These are phyloP conservation scores for Caenorhabditis afra DNA, from an alignment of 2,888 invertebrate genomes.

Conservation along the genomic window DNA sequence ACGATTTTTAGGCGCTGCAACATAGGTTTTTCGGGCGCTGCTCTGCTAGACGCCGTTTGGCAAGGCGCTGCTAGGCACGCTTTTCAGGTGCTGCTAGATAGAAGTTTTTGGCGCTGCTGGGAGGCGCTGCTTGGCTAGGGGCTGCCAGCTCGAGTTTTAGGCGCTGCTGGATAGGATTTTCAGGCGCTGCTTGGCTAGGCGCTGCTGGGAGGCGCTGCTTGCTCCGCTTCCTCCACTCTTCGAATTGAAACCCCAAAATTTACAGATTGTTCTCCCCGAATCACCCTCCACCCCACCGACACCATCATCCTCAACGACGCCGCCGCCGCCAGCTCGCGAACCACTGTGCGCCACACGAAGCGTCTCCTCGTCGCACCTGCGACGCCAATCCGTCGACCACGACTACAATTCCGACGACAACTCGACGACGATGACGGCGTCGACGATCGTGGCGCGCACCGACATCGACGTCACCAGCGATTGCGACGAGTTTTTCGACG, in stretches of 20 bases:
- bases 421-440: conserved; percentile 55
- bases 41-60: too few species aligned
- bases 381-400: conserved; percentile 26
- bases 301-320: conserved; percentile 16
- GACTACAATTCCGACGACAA: conserved; percentile 55
- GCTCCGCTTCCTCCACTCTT: too few species aligned
- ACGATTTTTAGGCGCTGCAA: too few species aligned
- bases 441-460: conserved; percentile 26
- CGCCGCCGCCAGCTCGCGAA: conserved; percentile 38
- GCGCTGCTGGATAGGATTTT: too few species aligned
- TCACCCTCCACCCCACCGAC: not conserved
- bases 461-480: conserved; percentile 61
- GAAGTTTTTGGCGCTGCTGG: too few species aligned
- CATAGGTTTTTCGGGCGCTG: not conserved
- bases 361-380: conserved; percentile 32
- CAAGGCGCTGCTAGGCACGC: too few species aligned
- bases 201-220: too few species aligned
- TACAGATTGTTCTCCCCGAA: conserved; percentile 30
- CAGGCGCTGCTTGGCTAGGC: too few species aligned
- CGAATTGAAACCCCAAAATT: too few species aligned
- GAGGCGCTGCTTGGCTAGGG: too few species aligned
- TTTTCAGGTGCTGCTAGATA: not conserved
- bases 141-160: too few species aligned
- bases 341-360: conserved; percentile 44
- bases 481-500: conserved; percentile 75